These are phyloP conservation scores for Aplochiton taeniatus DNA, from an alignment of 2,797 vertebrate species.

Conservation along the genomic window DNA sequence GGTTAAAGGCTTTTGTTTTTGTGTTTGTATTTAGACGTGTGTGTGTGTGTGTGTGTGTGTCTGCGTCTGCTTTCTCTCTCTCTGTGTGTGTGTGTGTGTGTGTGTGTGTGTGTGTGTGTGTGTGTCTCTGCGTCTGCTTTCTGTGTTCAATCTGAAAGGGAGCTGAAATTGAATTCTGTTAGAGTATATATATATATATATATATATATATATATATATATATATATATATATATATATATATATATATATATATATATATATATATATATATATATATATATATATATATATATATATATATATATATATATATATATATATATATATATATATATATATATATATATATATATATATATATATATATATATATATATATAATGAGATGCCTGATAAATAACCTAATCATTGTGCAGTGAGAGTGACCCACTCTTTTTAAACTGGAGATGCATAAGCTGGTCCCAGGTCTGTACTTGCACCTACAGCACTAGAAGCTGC, in stretches of 20 bases:
- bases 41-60: conserved; percentile 3
- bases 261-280: too few species aligned
- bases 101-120: conserved; percentile 16
- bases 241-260: too few species aligned
- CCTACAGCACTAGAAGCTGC: too few species aligned
- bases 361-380: too few species aligned
- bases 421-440: background rate
- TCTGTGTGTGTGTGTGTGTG: background rate
- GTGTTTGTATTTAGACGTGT: background rate
- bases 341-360: too few species aligned
- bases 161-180: conserved; percentile 16
- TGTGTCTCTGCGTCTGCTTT: conserved; percentile 7
- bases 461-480: background rate
- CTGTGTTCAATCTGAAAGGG: conserved; percentile 22
- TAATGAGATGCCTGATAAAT: too few species aligned
- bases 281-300: too few species aligned
- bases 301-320: too few species aligned
- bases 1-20: conserved; percentile 12
- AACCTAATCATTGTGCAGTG: background rate
- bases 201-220: background rate
- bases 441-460: background rate
- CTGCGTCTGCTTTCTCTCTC: background rate
- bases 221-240: too few species aligned
- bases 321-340: too few species aligned
- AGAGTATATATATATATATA: conserved; percentile 5